Percentiles rank a stretch among this genome's conserved stretches.
Conservation (phyloP, 2,797 vertebrate genomes). For the Hyperoplus lanceolatus region DNA sequence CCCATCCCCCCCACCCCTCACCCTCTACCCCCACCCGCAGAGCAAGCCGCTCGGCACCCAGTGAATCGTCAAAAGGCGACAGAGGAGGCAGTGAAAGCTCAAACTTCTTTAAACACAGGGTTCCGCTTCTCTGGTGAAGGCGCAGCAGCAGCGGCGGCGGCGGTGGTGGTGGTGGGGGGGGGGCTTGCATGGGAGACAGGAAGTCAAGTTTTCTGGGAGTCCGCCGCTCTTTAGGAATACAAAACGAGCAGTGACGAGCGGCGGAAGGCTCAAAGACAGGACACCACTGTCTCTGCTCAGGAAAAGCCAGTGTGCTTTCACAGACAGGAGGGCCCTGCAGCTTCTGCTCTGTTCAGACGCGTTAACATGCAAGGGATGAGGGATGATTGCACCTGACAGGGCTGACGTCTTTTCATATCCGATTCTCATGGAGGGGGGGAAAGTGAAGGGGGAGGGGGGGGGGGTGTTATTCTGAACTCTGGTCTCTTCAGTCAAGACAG, state of each 20-base stretch:
- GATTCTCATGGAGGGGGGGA: conserved; percentile 42
- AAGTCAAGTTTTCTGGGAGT: conserved; percentile 76
- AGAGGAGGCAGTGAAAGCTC: conserved; percentile 74
- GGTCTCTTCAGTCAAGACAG: background rate
- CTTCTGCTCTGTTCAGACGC: conserved; percentile 61
- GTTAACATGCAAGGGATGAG: conserved; percentile 78
- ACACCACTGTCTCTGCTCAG: conserved; percentile 75
- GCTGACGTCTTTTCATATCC: conserved; percentile 41
- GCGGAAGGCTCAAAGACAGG: conserved; percentile 67
- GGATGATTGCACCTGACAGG: conserved; percentile 69
- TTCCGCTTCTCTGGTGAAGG: conserved; percentile 66
- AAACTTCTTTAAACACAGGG: conserved; percentile 68
- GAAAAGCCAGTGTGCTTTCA: conserved; percentile 67
- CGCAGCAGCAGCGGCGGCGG: conserved; percentile 34
- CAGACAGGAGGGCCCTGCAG: conserved; percentile 49
- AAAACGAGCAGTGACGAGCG: conserved; percentile 76
- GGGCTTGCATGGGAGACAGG: conserved; percentile 70
- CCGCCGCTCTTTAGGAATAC: conserved; percentile 72
- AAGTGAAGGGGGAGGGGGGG: background rate
- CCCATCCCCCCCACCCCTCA: conserved; percentile 22
- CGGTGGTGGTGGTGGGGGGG: background rate
- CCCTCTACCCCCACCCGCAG: conserved; percentile 14
- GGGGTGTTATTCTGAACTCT: background rate
- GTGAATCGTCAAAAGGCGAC: conserved; percentile 73
- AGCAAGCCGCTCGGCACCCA: conserved; percentile 60